Conservation (phyloP, 2,888 invertebrate species). For the Chromoteleia sp. region DNA sequence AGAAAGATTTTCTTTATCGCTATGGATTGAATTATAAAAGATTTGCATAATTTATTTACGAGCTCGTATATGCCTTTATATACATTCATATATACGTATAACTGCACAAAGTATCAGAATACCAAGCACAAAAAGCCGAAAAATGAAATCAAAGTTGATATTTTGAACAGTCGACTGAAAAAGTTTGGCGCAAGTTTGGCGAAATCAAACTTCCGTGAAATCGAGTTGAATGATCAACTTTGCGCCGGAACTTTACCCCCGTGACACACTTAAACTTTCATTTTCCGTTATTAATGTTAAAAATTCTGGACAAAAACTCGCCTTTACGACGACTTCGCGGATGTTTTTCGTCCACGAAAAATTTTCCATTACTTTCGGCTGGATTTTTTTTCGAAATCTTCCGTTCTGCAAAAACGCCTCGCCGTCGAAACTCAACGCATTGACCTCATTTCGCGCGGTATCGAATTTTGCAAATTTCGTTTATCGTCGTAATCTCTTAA, state of each 20-base stretch:
- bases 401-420: background rate
- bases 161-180: conserved; percentile 46
- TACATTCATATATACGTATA: too few species aligned
- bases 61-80: too few species aligned
- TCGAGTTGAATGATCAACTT: conserved; percentile 64
- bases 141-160: conserved; percentile 38
- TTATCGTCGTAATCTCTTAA: conserved; percentile 42
- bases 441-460: conserved; percentile 28
- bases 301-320: conserved; percentile 22
- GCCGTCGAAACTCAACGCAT: background rate
- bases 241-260: conserved; percentile 34
- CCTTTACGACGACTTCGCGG: too few species aligned
- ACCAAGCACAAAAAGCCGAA: background rate
- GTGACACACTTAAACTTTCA: conserved; percentile 57
- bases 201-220: conserved; percentile 62
- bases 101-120: background rate
- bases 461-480: conserved; percentile 42
- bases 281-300: conserved; percentile 55
- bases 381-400: background rate
- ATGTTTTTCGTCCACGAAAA: conserved; percentile 20
- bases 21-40: conserved; percentile 11
- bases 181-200: conserved; percentile 46
- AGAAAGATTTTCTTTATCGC: conserved; percentile 7
- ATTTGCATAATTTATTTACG: conserved; percentile 27
- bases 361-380: conserved; percentile 7